These are phyloP conservation scores for Hydrophis major DNA, from an alignment of 2,797 vertebrate genomes.

Conservation along the genomic window DNA sequence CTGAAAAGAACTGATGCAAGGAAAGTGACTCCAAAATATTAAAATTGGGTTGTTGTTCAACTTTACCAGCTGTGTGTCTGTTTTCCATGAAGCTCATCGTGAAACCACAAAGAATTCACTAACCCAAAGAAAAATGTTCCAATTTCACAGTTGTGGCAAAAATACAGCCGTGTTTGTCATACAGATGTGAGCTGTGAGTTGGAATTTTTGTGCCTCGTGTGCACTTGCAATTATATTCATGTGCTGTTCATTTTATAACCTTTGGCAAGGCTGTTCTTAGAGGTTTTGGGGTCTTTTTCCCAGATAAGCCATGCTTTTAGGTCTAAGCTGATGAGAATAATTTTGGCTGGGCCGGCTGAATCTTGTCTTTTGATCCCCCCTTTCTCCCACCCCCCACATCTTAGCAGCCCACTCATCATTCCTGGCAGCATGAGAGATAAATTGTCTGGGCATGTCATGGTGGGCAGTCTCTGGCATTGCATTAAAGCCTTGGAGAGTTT, in stretches of 20 bases:
- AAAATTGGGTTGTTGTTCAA: slow-evolving; percentile 55
- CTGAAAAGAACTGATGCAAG: slow-evolving; percentile 33
- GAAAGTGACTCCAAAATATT: slow-evolving; percentile 47
- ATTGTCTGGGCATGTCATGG: not conserved
- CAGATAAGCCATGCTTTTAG: not conserved
- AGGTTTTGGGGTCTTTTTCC: not conserved
- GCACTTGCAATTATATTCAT: accelerated
- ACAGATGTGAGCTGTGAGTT: slow-evolving; percentile 15
- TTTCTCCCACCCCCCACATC: not conserved
- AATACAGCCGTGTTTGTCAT: slow-evolving; percentile 4
- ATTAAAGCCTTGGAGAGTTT: slow-evolving; percentile 12
- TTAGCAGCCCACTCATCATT: slow-evolving; percentile 13
- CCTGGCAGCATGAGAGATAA: not conserved
- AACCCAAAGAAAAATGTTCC: not conserved
- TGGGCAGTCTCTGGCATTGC: slow-evolving; percentile 9
- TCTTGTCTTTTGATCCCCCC: not conserved
- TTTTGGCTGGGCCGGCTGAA: not conserved
- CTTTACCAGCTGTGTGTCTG: slow-evolving; percentile 48
- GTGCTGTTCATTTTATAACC: not conserved
- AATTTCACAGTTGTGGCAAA: not conserved
- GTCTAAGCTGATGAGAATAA: not conserved
- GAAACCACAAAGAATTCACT: slow-evolving; percentile 28
- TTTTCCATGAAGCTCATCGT: slow-evolving; percentile 33
- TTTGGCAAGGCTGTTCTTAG: not conserved
- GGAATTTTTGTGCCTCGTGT: not conserved